Evolutionary conservation across 2,113 vertebrate genomes (phyloP), one percentile per base, ranked within the genome.

Genomic region (Crotalus viridis): DNA sequence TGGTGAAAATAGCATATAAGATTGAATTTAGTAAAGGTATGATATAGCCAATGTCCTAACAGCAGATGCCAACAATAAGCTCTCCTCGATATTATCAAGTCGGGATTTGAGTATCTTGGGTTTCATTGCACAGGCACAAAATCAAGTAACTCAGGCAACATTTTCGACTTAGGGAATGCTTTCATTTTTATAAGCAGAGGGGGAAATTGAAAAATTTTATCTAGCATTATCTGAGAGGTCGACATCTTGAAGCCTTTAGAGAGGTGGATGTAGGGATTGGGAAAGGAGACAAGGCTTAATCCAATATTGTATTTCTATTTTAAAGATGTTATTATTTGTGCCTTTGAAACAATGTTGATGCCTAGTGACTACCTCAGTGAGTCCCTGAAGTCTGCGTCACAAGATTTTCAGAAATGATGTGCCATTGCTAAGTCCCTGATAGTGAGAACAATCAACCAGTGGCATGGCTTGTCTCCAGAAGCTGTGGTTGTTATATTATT

Each of bases 11-110:
- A 88, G 92, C 69, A 94, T 88, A 90, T 93, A 51, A 91, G 88
- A 94, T 94, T 92, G 88, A 94, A 81, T 96, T 95, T 85, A 93
- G 92, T 21, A 94, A 93, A 87, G 86, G 88, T 39, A 94, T 93
- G 33, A 85, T 43, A 51, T 61, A 93, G 87, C 91, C 22, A 52
- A 26, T 91, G 90, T 86, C 89, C 91, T 0, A 12, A 57, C 51
- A 95, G 87, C 94, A 94, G 91, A 92, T 92, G 3, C 90, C 13
- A 91, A 57, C 15, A 22, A 93, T 55, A 85, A 74, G 55, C 91
- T 95, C 94, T 94, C 89, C 0, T 0, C 52, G 90, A 48, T 93
- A 86, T 74, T 92, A n/a, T 52, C 85, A 90, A 91, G 91, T 94
- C 90, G 91, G 89, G 74, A 92, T 94, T 39, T 69, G 81, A 86